Base-by-base conservation (phyloP, 2,113 vertebrate genomes). In the Nibea albiflora region DNA sequence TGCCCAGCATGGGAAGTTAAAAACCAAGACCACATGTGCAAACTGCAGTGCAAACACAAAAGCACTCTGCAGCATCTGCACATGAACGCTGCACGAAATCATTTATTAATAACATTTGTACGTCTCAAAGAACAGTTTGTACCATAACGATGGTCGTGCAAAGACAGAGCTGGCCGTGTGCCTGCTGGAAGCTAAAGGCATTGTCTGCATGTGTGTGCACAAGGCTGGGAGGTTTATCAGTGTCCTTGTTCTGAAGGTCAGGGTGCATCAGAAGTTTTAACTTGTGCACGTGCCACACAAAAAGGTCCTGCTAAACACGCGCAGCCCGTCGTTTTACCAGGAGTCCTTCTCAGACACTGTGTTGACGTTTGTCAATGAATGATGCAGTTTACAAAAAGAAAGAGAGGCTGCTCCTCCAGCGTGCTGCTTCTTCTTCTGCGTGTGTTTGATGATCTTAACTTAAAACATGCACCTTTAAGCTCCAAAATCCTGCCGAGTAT, bases 171-270 rank as follows among this genome's bases (percentile, higher is more conserved):
- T 1, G 8, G 15, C 24, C 47, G 0, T 35, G 11, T 70, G 26
- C 22, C 7, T 39, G 35, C 35, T 68, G 9, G 7, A 57, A 46
- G 57, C 65, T 68, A 31, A 52, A 44, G 49, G 54, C 67, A 71
- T 58, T 42, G 75, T 80, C 50, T 70, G 47, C 47, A 31, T 63
- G 28, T 3, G 19, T 84, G 56, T 49, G 58, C 60, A 44, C 17
- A 62, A 6, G 24, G 60, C 10, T n/a, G 28, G 42, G 16, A 44
- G 67, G 76, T 65, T 88, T 89, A 89, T 91, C 92, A 81, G 78
- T 73, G 86, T 80, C 81, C 76, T 89, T 85, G 61, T 22, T 44
- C 63, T 49, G 72, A 78, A 86, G 83, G 69, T 82, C 52, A 46
- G 9, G 44, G 78, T 44, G 81, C 80, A 78, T 87, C 50, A 63